Evolutionary conservation across 2,113 vertebrate species (phyloP), one percentile per base, ranked within the genome.

Genomic region (Tragelaphus imberbis): DNA sequence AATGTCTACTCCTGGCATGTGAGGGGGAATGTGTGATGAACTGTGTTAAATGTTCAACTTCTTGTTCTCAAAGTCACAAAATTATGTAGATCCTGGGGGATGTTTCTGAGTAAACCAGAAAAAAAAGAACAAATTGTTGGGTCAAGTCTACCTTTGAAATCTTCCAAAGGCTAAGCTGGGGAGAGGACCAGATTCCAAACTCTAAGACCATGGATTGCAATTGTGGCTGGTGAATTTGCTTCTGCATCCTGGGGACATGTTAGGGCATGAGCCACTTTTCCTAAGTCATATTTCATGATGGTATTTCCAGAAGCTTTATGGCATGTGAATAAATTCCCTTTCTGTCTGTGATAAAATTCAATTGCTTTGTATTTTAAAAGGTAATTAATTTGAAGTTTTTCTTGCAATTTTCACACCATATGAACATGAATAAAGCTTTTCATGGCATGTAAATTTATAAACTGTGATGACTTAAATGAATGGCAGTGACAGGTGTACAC

Each of bases 351-450:
- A 98, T 98, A 98, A 98, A 98, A 98, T 95, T 97, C 97, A 98
- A 98, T 98, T 96, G 95, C 92, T 98, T 98, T 98, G 95, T 98
- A 98, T 98, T 84, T 36, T 33, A 80, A 98, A 98, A 98, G 96
- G 94, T 98, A 98, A 98, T 98, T 98, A 99, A 98, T 98, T 98
- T 98, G 97, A 98, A 98, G 98, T 98, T 99, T 99, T 98, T 96
- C 96, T 99, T 99, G 97, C 97, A 98, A 99, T 99, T 99, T 98
- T 97, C 97, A 98, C 95, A 98, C 97, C 94, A 95, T 98, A 97
- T 98, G 97, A 98, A 98, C 97, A 98, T 30, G 79, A 98, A 98
- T 98, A 98, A 98, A 98, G 92, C 91, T 98, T 98, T 99, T 97
- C 97, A 97, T 98, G 98, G 96, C 90, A 51, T 97, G 93, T 98